Conservation (phyloP, 2,113 vertebrate genomes). For the Chamaea fasciata region DNA sequence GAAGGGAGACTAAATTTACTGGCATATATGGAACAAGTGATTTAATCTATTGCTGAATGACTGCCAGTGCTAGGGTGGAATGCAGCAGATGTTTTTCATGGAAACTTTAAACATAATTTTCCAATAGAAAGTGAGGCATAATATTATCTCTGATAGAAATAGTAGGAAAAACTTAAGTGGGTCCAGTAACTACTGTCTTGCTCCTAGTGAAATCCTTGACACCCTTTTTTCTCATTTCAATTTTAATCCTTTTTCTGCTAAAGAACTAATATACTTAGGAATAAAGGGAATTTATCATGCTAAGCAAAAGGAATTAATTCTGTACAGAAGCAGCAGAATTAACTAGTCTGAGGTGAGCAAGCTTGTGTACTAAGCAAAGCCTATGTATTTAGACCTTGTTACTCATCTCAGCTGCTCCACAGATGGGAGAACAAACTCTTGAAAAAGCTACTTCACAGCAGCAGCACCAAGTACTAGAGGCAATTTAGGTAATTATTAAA, state of each 20-base stretch:
- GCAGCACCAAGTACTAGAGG: not conserved
- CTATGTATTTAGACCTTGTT: not conserved
- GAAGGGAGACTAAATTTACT: constrained; percentile 25
- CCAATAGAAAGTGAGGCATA: constrained; percentile 21
- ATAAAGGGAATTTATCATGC: not conserved
- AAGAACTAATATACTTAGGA: not conserved
- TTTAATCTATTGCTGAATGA: not conserved
- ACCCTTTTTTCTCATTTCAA: not conserved
- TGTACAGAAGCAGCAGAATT: not conserved
- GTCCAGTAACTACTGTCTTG: not conserved
- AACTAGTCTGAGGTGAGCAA: not conserved
- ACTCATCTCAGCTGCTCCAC: not conserved
- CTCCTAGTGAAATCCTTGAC: not conserved
- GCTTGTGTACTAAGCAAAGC: not conserved
- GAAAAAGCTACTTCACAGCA: not conserved
- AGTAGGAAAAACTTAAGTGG: not conserved
- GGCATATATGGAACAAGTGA: constrained; percentile 22
- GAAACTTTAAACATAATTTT: constrained; percentile 46
- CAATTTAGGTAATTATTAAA: not conserved
- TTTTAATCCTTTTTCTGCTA: not conserved
- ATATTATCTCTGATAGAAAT: not conserved
- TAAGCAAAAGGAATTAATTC: not conserved
- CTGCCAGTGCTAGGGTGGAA: constrained; percentile 43
- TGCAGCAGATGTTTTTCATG: constrained; percentile 42
- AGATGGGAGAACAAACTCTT: not conserved